phyloP scores from a whole-genome alignment of 2,888 invertebrate genomes.

The Thymelicus sylvestris region DNA sequence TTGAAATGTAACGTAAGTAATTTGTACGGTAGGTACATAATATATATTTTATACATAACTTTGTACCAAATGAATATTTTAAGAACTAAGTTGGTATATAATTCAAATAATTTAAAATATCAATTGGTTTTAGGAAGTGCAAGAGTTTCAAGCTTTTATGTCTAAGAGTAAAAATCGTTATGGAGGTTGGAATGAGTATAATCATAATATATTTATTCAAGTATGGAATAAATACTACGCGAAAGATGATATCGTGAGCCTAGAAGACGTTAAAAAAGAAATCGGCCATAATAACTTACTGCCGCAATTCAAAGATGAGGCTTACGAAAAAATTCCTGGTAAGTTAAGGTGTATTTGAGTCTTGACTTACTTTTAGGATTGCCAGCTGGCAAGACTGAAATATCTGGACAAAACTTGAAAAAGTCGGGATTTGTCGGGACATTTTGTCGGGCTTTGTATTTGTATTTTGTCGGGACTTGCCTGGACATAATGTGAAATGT shows the following conservation, averaged over 20 bases:
- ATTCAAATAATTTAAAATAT: not conserved
- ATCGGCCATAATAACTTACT: constrained; percentile 14
- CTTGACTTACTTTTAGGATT: too few species aligned
- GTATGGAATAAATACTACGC: constrained; percentile 63
- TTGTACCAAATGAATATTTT: too few species aligned
- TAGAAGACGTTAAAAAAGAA: constrained; percentile 21
- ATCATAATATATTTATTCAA: constrained; percentile 82
- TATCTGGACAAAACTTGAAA: too few species aligned
- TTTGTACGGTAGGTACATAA: not conserved
- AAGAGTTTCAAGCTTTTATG: constrained; percentile 82
- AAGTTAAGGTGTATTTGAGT: constrained; percentile 11
- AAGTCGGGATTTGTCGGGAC: too few species aligned
- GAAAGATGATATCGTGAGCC: constrained; percentile 22
- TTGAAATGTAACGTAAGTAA: constrained; percentile 65
- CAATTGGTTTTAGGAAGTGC: constrained; percentile 70
- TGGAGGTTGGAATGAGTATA: constrained; percentile 84
- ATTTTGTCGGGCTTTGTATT: too few species aligned
- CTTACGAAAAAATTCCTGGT: constrained; percentile 62
- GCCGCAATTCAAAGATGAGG: constrained; percentile 45
- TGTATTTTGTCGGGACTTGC: too few species aligned
- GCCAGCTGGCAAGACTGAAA: too few species aligned
- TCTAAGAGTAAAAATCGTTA: constrained; percentile 74
- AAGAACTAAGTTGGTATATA: too few species aligned
- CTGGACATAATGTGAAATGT: too few species aligned
- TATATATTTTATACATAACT: too few species aligned